phyloP scores from a whole-genome alignment of 2,797 vertebrate genomes.

The Numenius phaeopus region DNA sequence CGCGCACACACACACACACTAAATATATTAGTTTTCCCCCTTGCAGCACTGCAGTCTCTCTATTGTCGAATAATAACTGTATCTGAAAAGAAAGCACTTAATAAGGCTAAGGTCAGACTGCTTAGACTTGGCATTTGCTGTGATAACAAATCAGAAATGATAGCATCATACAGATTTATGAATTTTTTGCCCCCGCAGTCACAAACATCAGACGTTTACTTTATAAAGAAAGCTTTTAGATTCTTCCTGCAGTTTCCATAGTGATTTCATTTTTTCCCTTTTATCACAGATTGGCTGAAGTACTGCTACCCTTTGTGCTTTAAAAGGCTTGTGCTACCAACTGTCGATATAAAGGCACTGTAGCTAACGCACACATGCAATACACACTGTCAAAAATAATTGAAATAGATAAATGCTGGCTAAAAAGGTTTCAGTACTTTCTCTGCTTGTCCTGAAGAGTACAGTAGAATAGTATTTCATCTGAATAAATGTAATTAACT shows the following conservation, averaged over 20 bases:
- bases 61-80: slow-evolving; percentile 77
- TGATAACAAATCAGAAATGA: slow-evolving; percentile 84
- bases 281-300: slow-evolving; percentile 87
- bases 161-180: slow-evolving; percentile 84
- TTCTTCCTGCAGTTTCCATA: slow-evolving; percentile 88
- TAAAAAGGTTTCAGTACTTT: slow-evolving; percentile 43
- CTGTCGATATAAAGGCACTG: slow-evolving; percentile 80
- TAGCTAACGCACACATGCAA: slow-evolving; percentile 75
- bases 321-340: slow-evolving; percentile 84
- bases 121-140: slow-evolving; percentile 80
- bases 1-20: slow-evolving; percentile 27
- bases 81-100: slow-evolving; percentile 78
- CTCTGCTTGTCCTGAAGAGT: slow-evolving; percentile 51
- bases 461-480: slow-evolving; percentile 63
- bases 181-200: slow-evolving; percentile 82
- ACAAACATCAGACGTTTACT: slow-evolving; percentile 87
- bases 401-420: slow-evolving; percentile 71
- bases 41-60: slow-evolving; percentile 69
- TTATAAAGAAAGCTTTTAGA: slow-evolving; percentile 87
- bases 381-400: slow-evolving; percentile 77
- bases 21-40: slow-evolving; percentile 76
- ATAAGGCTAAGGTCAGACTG: slow-evolving; percentile 81
- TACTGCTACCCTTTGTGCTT: slow-evolving; percentile 82
- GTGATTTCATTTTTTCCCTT: slow-evolving; percentile 85
- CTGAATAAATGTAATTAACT: slow-evolving; percentile 76